Base-by-base conservation (phyloP, 1,140 invertebrate species). In the Hormaphis cornu region DNA sequence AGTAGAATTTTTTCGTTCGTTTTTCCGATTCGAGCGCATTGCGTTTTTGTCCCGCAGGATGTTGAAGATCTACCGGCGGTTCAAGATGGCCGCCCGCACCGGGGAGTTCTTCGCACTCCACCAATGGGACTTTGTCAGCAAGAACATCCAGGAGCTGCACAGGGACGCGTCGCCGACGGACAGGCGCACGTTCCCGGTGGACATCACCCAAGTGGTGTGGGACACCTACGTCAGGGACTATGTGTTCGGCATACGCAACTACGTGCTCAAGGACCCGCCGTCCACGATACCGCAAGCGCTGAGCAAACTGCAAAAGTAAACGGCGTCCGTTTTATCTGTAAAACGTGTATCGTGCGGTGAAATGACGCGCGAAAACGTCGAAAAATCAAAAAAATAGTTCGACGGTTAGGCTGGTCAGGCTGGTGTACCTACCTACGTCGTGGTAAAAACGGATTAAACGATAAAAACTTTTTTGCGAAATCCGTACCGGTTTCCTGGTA, bases 101-200 rank as follows among this genome's bases (percentile, higher is more conserved):
- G 86, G 93, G 0, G 87, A 91, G 76, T 97, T 89, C 76, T 97
- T 97, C 75, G 89, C 91, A 0, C 84, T 87, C 6, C 84, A 89
- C 74, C 87, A 95, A 74, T 97, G 92, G 91, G 81, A 86, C 44
- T 97, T 97, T 75, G 81, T 83, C 16, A 85, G 84, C 24, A 80
- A 84, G 2, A 93, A 94, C 74, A 82, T 93, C 73, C 80, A 81
- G 16, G 80, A 84, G 50, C 79, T 97, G 1, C 79, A 83, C 42
- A 77, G 80, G 20, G 81, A 83, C 44, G 80, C 91, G n/a, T 79
- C 80, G 10, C 52, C 70, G 0, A 77, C 82, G 0, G 89, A 93
- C 73, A 79, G 79, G 7, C 76, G 77, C 22, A 76, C 78, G 0
- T 91, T 89, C 73, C 78, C 81, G 61, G 78, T 86, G 16, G 82